Percentiles rank a stretch among this genome's conserved stretches.
Evolutionary conservation across 1,140 invertebrate genomes (phyloP).

Genomic region (Neodiprion lecontei): DNA sequence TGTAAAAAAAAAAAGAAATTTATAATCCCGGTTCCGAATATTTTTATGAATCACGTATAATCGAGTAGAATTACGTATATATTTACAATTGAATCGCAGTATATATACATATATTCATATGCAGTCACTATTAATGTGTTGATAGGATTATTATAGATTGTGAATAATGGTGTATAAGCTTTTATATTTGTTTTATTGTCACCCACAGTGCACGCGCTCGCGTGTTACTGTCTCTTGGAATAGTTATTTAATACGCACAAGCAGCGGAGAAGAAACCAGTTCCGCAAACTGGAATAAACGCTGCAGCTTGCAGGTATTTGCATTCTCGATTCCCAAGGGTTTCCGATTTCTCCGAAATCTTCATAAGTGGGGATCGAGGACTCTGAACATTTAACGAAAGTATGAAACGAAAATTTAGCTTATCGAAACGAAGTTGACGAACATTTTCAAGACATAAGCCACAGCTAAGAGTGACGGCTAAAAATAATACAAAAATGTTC

Average conservation of each 20-base stretch:
- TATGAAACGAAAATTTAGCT: too few species aligned
- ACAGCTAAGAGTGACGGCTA: too few species aligned
- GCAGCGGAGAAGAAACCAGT: background rate
- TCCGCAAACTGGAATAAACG: background rate
- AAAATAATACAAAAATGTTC: too few species aligned
- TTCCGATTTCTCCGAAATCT: slow-evolving; percentile 12
- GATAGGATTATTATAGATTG: background rate
- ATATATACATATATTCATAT: background rate
- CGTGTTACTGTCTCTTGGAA: slow-evolving; percentile 9
- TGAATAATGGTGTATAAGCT: background rate
- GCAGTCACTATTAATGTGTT: background rate
- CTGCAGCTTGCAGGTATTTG: background rate
- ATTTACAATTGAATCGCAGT: background rate
- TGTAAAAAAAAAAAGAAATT: too few species aligned
- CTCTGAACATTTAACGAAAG: background rate
- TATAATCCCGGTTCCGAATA: too few species aligned
- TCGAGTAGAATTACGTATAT: too few species aligned
- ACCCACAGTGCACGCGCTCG: slow-evolving; percentile 15
- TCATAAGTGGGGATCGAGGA: slow-evolving; percentile 11
- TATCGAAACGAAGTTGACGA: too few species aligned
- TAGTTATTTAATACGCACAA: too few species aligned
- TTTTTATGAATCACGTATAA: too few species aligned
- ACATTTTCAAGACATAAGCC: too few species aligned
- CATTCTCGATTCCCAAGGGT: slow-evolving; percentile 10
- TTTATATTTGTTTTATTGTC: slow-evolving; percentile 24